phyloP scores from a whole-genome alignment of 2,888 invertebrate species.

The Petrophora chlorosata region DNA sequence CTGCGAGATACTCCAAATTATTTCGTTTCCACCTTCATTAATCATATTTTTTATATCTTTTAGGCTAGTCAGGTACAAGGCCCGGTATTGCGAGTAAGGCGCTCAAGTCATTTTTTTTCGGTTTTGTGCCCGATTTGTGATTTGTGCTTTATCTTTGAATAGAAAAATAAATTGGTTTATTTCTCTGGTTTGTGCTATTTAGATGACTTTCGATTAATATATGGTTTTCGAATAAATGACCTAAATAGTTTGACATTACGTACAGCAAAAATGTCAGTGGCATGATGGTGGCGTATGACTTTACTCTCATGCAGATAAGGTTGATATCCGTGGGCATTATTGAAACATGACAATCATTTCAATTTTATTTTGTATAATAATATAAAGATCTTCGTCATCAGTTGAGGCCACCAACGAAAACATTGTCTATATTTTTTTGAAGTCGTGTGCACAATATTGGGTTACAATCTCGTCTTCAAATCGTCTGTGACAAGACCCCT shows the following conservation, averaged over 20 bases:
- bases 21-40: conserved; percentile 77
- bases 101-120: conserved; percentile 55
- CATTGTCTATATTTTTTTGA: conserved; percentile 61
- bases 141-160: conserved; percentile 29
- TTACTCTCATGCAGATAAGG: too few species aligned
- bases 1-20: conserved; percentile 62
- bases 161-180: conserved; percentile 17
- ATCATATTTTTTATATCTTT: conserved; percentile 69
- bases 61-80: conserved; percentile 61
- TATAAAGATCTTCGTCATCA: conserved; percentile 2
- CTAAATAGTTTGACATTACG: too few species aligned
- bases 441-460: conserved; percentile 70
- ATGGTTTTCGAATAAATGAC: too few species aligned
- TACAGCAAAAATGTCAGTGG: too few species aligned
- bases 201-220: too few species aligned
- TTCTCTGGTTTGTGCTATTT: background rate
- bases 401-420: conserved; percentile 55
- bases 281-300: too few species aligned
- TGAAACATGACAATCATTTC: too few species aligned
- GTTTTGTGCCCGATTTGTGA: conserved; percentile 39
- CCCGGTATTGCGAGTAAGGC: conserved; percentile 62
- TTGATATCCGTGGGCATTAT: too few species aligned
- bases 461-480: conserved; percentile 60
- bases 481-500: conserved; percentile 40
- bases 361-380: too few species aligned